Evolutionary conservation across 2,888 invertebrate species (phyloP), one percentile per base, ranked within the genome.

Genomic region (Sphaerophoria rueppellii): DNA sequence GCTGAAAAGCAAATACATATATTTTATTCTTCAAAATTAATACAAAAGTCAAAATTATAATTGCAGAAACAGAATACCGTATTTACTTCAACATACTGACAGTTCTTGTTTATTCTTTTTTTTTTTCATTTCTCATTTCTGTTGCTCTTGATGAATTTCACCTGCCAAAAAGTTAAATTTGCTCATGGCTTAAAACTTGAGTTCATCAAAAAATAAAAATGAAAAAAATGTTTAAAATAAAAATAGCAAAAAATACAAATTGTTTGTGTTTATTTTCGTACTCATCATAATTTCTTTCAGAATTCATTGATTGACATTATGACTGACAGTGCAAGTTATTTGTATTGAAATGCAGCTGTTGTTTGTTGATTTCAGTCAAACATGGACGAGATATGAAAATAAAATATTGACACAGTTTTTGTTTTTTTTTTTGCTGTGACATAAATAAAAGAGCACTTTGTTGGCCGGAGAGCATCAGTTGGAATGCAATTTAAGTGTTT

Each of bases 281-380:
- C 35, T 57, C 32, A 32, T 46, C 46, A 34, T 46, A 7, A 43
- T 14, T 24, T 9, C 9, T 43, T 9, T 0, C 32, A 9, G 12
- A 61, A 46, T 61, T 32, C 34, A 61, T 46, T 61, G 61, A 61
- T 61, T 61, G 61, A 61, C 61, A 61, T 32, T 57, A 35, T 61
- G 61, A 61, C n/a, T 46, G 61, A 34, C 61, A 61, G 61, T n/a
- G 46, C 11, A 32, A 24, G n/a, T 46, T 32, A 11, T 61, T 46
- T 34, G 12, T 61, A 46, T 32, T 61, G 24, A 43, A 61, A 46
- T 61, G 46, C 46, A 61, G 6, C 40, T n/a, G 32, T 55, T 55
- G 5, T 14, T 50, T 16, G 50, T 50, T 50, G 57, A 35, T 57
- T 57, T 57, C 14, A 14, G 57, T 57, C 12, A 43, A 43, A 16